Evolutionary conservation across 2,797 vertebrate genomes (phyloP).

Genomic region (Zenarchopterus dispar): DNA sequence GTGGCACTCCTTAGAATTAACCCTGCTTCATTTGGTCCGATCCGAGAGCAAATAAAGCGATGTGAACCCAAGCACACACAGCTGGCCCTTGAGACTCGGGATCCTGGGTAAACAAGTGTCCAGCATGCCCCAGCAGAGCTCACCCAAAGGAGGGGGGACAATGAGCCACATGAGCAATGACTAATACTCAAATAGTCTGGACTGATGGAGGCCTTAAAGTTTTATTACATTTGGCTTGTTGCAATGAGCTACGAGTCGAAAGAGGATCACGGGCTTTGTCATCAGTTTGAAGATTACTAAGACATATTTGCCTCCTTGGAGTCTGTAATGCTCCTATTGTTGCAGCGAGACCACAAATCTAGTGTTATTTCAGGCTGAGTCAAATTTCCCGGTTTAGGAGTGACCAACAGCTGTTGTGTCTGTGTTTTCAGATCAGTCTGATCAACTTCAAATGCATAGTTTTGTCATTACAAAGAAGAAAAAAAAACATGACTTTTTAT

Average conservation of each 20-base stretch:
- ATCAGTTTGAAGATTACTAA: constrained; percentile 68
- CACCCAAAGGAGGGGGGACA: constrained; percentile 59
- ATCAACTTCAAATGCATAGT: background rate
- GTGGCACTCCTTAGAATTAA: constrained; percentile 72
- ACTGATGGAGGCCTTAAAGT: constrained; percentile 73
- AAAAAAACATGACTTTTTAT: too few species aligned
- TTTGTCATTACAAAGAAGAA: background rate
- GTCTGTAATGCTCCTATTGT: constrained; percentile 61
- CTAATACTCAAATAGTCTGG: constrained; percentile 66
- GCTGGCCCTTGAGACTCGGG: constrained; percentile 81
- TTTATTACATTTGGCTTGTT: constrained; percentile 78
- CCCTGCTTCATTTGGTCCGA: constrained; percentile 83
- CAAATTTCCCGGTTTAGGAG: constrained; percentile 6
- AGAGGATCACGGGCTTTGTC: constrained; percentile 71
- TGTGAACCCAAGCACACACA: constrained; percentile 82
- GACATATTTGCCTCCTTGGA: constrained; percentile 62
- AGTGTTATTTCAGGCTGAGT: constrained; percentile 38
- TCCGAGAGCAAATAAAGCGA: constrained; percentile 83
- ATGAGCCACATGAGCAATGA: constrained; percentile 78
- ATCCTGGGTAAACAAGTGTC: constrained; percentile 83
- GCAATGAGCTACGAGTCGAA: constrained; percentile 64
- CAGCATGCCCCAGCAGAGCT: constrained; percentile 75
- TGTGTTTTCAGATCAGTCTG: background rate
- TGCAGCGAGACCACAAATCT: constrained; percentile 35
- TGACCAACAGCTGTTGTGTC: constrained; percentile 5